Conservation (phyloP, 1,140 invertebrate species). For the Penaeus chinensis region DNA sequence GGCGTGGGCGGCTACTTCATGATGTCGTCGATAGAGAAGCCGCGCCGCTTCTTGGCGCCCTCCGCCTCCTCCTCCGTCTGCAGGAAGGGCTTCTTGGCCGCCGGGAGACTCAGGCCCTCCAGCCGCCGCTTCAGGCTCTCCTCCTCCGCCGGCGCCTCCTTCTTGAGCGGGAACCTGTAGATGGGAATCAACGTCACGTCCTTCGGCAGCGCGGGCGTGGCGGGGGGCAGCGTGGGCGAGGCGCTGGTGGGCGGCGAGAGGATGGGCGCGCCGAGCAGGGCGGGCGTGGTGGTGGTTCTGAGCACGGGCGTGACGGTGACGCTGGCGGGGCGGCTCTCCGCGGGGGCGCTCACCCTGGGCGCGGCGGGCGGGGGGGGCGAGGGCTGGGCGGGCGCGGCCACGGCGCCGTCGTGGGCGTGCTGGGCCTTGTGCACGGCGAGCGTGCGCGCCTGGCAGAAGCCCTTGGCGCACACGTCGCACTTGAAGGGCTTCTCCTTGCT, state of each 20-base stretch:
- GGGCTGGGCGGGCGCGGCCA: not conserved
- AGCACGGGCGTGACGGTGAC: constrained; percentile 5
- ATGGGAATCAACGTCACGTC: constrained; percentile 51
- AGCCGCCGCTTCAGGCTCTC: constrained; percentile 34
- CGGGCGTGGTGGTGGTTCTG: constrained; percentile 2
- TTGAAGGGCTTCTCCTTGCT: constrained; percentile 98
- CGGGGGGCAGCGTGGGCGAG: constrained; percentile 16
- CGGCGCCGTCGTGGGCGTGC: constrained; percentile 67
- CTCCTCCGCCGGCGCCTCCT: constrained; percentile 20
- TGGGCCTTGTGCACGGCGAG: constrained; percentile 54
- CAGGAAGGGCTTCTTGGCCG: constrained; percentile 42
- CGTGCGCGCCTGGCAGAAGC: constrained; percentile 88
- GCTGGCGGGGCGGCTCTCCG: constrained; percentile 5
- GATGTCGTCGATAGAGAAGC: constrained; percentile 55
- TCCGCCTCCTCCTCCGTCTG: constrained; percentile 44
- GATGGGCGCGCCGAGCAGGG: not conserved
- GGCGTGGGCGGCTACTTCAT: constrained; percentile 21
- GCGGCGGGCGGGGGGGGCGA: constrained; percentile 14
- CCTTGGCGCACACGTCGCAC: constrained; percentile 94
- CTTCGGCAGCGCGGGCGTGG: constrained; percentile 33
- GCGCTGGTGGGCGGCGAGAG: not conserved
- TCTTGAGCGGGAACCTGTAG: constrained; percentile 44
- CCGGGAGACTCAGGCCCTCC: constrained; percentile 34
- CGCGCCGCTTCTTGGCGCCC: constrained; percentile 41
- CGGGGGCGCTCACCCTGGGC: constrained; percentile 16